phyloP scores from a whole-genome alignment of 1,140 invertebrate genomes.

The Papilio glaucus region DNA sequence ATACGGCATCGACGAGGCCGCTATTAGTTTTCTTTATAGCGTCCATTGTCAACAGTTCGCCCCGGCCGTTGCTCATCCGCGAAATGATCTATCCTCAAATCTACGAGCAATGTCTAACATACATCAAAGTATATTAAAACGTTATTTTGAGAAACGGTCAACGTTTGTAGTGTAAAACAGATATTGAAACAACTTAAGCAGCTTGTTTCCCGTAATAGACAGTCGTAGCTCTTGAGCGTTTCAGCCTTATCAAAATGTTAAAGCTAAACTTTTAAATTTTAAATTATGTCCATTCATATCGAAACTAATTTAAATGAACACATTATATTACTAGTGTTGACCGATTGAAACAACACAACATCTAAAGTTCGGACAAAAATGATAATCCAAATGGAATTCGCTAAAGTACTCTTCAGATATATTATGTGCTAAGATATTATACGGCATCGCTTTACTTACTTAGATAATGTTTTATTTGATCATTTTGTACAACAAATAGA shows the following conservation, averaged over 20 bases:
- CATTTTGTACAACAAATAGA: conserved; percentile 30
- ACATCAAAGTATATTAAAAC: neutral
- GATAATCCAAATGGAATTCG: conserved; percentile 1
- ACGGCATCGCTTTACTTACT: conserved; percentile 8
- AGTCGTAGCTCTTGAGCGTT: no score
- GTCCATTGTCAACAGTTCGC: conserved; percentile 65
- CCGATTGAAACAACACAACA: neutral
- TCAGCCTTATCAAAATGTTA: neutral
- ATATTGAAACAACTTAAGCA: neutral
- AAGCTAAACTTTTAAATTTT: neutral
- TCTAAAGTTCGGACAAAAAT: neutral
- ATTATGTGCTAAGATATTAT: conserved; percentile 1
- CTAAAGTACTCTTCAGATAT: neutral
- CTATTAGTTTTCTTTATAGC: conserved; percentile 78
- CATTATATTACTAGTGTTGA: neutral
- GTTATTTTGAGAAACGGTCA: neutral
- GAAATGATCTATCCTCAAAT: conserved; percentile 42
- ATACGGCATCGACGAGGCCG: conserved; percentile 60
- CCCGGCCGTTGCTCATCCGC: conserved; percentile 49
- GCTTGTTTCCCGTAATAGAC: no score
- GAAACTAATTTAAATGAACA: neutral
- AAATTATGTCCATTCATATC: neutral
- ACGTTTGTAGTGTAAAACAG: neutral
- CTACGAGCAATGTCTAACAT: neutral
- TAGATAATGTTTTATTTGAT: conserved; percentile 22